Conservation (phyloP, 2,113 vertebrate species). For the Neogobius melanostomus region DNA sequence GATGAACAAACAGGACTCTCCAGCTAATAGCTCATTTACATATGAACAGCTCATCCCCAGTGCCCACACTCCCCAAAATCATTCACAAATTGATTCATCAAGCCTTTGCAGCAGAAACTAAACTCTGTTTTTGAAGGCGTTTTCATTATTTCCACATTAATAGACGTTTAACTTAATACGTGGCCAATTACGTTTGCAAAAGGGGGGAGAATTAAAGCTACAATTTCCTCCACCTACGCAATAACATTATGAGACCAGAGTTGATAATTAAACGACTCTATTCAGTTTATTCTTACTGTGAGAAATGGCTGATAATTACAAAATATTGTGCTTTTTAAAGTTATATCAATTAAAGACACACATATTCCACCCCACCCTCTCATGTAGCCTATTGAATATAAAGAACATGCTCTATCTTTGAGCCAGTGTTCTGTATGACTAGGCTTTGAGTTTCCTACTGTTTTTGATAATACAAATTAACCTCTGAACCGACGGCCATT, state of each 20-base stretch:
- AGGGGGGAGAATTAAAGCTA: background rate
- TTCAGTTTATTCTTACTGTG: background rate
- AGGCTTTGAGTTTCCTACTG: background rate
- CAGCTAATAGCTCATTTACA: constrained; percentile 62
- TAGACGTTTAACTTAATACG: constrained; percentile 5
- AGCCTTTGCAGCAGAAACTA: constrained; percentile 28
- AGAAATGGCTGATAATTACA: background rate
- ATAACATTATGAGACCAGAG: constrained; percentile 4
- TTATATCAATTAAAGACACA: background rate
- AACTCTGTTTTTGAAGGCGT: constrained; percentile 7
- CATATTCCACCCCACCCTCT: background rate
- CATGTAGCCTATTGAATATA: background rate
- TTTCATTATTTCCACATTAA: constrained; percentile 11
- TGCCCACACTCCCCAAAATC: constrained; percentile 51
- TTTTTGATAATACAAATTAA: background rate
- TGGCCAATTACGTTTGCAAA: constrained; percentile 6
- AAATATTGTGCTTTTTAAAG: constrained; percentile 2
- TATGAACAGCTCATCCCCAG: constrained; percentile 54
- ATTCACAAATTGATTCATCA: constrained; percentile 53
- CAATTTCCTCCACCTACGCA: constrained; percentile 6
- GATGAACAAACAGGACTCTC: constrained; percentile 53
- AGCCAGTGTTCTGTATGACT: too few relatives aligned
- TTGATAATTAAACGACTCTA: background rate
- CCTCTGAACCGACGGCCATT: background rate
- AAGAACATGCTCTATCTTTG: background rate